phyloP scores from a whole-genome alignment of 2,797 vertebrate genomes.

The Pogonophryne albipinna region DNA sequence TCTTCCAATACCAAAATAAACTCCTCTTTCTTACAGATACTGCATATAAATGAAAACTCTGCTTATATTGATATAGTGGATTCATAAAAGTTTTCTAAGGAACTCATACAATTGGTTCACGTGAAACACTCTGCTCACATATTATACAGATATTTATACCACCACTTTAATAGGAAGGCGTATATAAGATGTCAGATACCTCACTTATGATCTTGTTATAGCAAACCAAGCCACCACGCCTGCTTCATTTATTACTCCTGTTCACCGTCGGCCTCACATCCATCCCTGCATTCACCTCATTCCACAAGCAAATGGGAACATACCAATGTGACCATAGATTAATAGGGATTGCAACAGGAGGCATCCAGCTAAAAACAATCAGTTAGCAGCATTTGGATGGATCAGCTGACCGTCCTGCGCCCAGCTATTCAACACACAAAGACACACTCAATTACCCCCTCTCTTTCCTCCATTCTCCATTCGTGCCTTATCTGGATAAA shows the following conservation, averaged over 20 bases:
- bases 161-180: background rate
- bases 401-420: conserved; percentile 3
- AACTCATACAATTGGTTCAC: background rate
- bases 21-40: no score
- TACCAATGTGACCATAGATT: background rate
- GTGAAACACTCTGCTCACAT: background rate
- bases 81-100: no score
- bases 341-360: conserved; percentile 1
- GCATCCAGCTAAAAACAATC: conserved; percentile 3
- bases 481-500: conserved; percentile 44
- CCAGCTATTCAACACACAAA: conserved; percentile 1
- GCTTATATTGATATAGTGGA: no score
- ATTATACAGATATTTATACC: background rate
- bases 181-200: conserved; percentile 1
- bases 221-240: background rate
- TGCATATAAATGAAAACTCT: no score
- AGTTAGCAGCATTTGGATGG: conserved; percentile 5
- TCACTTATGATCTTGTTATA: background rate
- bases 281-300: background rate
- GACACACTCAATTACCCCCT: background rate
- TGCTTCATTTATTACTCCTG: background rate
- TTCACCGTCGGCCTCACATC: background rate
- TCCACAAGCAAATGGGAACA: conserved; percentile 3
- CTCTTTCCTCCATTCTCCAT: conserved; percentile 11
- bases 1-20: no score